These are phyloP conservation scores for Cantharis rustica DNA, from an alignment of 2,888 invertebrate genomes.

Conservation along the genomic window DNA sequence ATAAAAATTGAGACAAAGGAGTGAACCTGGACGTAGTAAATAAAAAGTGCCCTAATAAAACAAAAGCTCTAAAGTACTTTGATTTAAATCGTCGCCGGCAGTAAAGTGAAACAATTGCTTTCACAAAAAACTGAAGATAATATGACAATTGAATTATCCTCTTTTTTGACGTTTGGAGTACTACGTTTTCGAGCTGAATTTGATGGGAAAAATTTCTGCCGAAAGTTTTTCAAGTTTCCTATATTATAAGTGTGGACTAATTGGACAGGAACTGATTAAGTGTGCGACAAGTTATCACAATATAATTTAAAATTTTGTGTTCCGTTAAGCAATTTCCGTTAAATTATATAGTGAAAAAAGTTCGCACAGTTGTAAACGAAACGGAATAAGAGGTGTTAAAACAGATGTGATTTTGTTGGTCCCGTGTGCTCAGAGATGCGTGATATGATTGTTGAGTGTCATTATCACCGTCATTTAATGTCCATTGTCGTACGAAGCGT, in stretches of 20 bases:
- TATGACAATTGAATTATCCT: no score
- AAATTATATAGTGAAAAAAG: background rate
- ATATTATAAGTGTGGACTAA: background rate
- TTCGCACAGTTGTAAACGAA: constrained; percentile 32
- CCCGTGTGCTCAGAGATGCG: constrained; percentile 40
- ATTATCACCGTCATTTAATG: constrained; percentile 44
- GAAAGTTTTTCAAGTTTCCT: background rate
- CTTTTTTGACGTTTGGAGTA: no score
- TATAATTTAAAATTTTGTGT: background rate
- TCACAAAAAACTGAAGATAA: no score
- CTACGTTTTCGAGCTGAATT: background rate
- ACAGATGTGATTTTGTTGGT: constrained; percentile 40
- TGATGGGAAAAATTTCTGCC: background rate
- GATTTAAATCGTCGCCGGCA: no score
- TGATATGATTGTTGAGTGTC: constrained; percentile 45
- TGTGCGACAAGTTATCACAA: background rate
- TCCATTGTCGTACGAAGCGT: constrained; percentile 45
- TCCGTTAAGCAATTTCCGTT: background rate
- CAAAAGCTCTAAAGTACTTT: no score
- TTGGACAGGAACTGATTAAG: background rate
- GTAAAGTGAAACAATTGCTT: no score
- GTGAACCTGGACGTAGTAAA: no score
- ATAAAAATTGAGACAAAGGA: no score
- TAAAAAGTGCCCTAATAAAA: no score
- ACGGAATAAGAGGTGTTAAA: constrained; percentile 40